Evolutionary conservation across 2,797 vertebrate genomes (phyloP).

Genomic region (Aselliscus stoliczkanus): DNA sequence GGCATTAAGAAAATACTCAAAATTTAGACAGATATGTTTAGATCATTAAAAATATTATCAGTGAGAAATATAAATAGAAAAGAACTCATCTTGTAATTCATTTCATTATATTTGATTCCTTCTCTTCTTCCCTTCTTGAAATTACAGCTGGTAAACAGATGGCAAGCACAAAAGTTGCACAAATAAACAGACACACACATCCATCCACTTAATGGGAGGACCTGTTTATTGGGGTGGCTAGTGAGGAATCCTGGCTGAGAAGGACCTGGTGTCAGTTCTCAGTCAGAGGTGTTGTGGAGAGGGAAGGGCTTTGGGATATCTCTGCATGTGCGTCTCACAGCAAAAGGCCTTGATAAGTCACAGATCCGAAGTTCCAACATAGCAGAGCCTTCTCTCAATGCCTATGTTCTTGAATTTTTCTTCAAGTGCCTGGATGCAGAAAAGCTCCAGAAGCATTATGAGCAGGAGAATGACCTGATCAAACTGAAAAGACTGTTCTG

Average conservation of each 20-base stretch:
- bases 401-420: background rate
- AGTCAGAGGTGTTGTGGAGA: background rate
- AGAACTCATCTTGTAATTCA: background rate
- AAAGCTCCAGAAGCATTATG: background rate
- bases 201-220: background rate
- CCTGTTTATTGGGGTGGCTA: background rate
- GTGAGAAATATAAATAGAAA: constrained; percentile 5
- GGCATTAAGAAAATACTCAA: constrained; percentile 34
- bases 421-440: background rate
- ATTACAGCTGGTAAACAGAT: constrained; percentile 56
- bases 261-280: background rate
- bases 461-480: background rate
- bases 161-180: constrained; percentile 26
- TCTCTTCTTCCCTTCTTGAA: background rate
- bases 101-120: background rate
- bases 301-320: background rate
- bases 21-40: constrained; percentile 1
- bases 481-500: background rate
- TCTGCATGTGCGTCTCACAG: background rate
- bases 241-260: background rate
- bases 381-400: background rate
- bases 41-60: constrained; percentile 11
- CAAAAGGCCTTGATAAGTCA: background rate
- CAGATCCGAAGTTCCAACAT: background rate
- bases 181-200: background rate